Evolutionary conservation across 2,888 invertebrate species (phyloP), one percentile per base, ranked within the genome.

Genomic region (Drosophila neonasuta): DNA sequence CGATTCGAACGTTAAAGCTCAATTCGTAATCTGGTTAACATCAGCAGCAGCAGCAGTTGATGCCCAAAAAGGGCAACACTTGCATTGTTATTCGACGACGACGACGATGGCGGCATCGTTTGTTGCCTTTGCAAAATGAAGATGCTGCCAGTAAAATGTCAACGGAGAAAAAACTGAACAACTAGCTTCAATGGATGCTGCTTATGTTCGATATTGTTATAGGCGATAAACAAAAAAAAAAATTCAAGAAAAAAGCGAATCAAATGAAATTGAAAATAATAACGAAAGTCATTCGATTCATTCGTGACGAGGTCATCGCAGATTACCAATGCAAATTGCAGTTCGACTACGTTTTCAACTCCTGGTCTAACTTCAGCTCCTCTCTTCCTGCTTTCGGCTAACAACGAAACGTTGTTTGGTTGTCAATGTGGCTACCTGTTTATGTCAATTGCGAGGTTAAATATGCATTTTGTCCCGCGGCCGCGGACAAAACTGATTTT

Each of bases 301-400:
- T 34, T 86, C 88, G 88, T 88, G 88, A 85, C 88, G 88, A 88
- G 88, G 88, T 88, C 88, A 88, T 85, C 88, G 77, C 61, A 57
- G 87, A 87, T 87, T 75, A 65, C 59, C 67, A 74, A 74, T 72
- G 75, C 80, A 80, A 86, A 82, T 78, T 86, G 80, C 74, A 66
- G 52, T 69, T 70, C 17, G 30, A 30, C 17, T 15, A 11, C 8
- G 45, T 15, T 17, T 34, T 11, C 10, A 51, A 20, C 17, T 41
- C 39, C 15, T 13, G 13, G 39, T 41, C 20, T n/a, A 17, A 42
- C 48, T 30, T 13, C 30, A 44, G 45, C 44, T 70, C 41, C 66
- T 65, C 74, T 73, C 65, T 69, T 69, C 42, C 54, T 32, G 36
- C 8, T 34, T 34, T 13, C 32, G 48, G n/a, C 54, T 39, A 52